Conservation (phyloP, 2,888 invertebrate genomes). For the Arenicola marina region DNA sequence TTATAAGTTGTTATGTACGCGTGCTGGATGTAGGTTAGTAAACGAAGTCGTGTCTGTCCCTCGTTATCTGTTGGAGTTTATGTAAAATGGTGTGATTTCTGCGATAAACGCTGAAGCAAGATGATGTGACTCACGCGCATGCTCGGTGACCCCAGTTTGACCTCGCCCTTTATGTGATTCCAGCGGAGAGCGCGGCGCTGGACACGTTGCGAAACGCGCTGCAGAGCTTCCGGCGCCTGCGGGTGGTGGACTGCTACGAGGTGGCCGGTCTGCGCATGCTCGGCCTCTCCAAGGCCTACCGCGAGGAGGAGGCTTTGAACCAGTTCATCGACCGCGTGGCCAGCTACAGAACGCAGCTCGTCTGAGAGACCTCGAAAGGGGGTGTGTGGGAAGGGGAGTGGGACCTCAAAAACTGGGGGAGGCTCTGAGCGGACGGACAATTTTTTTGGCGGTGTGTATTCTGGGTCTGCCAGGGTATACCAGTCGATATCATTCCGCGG, state of each 20-base stretch:
- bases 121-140: not conserved
- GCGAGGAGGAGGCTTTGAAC: conserved; percentile 2
- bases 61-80: too few species aligned
- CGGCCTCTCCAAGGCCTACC: conserved; percentile 4
- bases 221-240: conserved; percentile 10
- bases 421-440: too few species aligned
- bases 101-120: not conserved
- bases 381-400: too few species aligned
- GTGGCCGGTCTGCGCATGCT: conserved; percentile 11
- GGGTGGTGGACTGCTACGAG: conserved; percentile 12
- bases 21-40: too few species aligned
- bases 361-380: too few species aligned
- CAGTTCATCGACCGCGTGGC: conserved; percentile 6
- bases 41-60: too few species aligned
- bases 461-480: too few species aligned
- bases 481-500: too few species aligned
- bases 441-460: too few species aligned
- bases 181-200: conserved; percentile 24
- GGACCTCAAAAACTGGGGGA: too few species aligned
- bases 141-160: not conserved
- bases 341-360: not conserved
- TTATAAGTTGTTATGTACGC: too few species aligned
- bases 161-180: not conserved
- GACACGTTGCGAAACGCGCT: conserved; percentile 22
- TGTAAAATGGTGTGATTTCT: not conserved